Evolutionary conservation across 2,797 vertebrate genomes (phyloP).

Genomic region (Alca torda): DNA sequence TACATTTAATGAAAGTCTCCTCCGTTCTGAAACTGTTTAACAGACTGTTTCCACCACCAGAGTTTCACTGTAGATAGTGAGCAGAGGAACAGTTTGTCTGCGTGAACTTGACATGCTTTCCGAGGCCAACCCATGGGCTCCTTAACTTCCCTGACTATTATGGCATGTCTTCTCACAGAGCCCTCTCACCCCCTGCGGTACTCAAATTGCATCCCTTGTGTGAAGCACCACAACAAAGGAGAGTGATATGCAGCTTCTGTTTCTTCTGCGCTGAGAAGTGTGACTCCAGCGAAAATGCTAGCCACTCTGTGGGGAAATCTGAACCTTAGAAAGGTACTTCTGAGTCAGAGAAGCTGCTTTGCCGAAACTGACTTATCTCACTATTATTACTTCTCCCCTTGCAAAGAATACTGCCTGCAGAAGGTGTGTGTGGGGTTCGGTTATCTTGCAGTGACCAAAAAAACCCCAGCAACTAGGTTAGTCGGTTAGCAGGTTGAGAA

Average conservation of each 20-base stretch:
- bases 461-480: not conserved
- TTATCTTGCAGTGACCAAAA: not conserved
- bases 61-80: not conserved
- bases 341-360: constrained; percentile 21
- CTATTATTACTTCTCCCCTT: not conserved
- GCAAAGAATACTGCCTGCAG: not conserved
- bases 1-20: not conserved
- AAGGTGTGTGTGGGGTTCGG: not conserved
- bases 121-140: not conserved
- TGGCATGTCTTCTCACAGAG: not conserved
- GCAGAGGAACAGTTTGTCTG: not conserved
- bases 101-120: not conserved
- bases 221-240: not conserved
- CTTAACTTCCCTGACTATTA: not conserved
- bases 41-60: not conserved
- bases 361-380: not conserved
- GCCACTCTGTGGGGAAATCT: not conserved
- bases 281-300: constrained; percentile 5
- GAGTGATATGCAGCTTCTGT: not conserved
- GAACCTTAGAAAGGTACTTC: not conserved
- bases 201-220: not conserved
- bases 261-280: not conserved
- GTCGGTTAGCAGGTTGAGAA: not conserved
- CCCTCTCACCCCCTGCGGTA: not conserved
- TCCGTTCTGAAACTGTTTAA: not conserved